Evolutionary conservation across 1,140 invertebrate species (phyloP), one percentile per base, ranked within the genome.

Genomic region (Rhizoglyphus robini): DNA sequence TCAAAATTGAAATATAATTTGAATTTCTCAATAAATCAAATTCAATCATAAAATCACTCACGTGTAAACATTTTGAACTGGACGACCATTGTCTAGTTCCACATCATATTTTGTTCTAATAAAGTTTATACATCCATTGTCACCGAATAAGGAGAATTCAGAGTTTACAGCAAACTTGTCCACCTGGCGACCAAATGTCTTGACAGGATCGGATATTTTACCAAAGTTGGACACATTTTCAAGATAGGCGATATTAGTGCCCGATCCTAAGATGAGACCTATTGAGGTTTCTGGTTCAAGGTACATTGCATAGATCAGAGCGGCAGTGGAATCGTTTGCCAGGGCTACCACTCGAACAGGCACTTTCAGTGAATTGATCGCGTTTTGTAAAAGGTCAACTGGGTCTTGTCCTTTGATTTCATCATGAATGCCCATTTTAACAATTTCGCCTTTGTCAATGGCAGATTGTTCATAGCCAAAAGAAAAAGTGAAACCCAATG

Each of bases 81-180:
- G 74, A 30, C 79, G 81, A 47, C 74, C 74, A 63, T 75, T 73
- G 73, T 83, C 81, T 11, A 83, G 73, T 27, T 73, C 71, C 58
- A 70, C 70, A 73, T 90, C 88, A 70, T 83, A 86, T 57, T 86
- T 80, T 8, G 87, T 88, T 69, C 82, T 82, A 30, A 88, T 80
- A 71, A 86, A 87, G 71, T 88, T 83, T n/a, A 89, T 71, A 4
- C 81, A 79, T 2, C 87, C 87, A 71, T 88, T 86, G 71, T 89
- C 85, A 11, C 87, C 88, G 73, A 88, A 87, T n/a, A 86, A 86
- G 68, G 87, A 87, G 84, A 85, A 88, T 75, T 90, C 87, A 47
- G 84, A 84, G 72, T 89, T 86, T 65, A 89, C 83, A 65, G 87
- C 81, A 47, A 88, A 83, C 83, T 88, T 68, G 27, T 67, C 29